Conservation (phyloP, 2,888 invertebrate genomes). For the Sinopyrophorus schimmeli region DNA sequence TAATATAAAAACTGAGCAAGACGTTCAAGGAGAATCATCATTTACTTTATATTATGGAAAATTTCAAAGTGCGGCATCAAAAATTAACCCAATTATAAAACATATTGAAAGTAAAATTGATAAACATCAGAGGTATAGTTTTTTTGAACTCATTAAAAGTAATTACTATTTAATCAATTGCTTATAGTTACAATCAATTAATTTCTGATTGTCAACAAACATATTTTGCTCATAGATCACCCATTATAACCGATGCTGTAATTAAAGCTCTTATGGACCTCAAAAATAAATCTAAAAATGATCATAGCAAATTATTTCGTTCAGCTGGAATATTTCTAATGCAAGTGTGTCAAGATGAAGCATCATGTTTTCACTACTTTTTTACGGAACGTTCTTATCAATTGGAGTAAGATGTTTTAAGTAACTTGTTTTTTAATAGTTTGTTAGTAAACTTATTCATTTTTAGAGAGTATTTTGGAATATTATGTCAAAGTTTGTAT, state of each 20-base stretch:
- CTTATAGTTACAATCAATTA: slow-evolving; percentile 67
- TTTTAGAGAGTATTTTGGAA: slow-evolving; percentile 76
- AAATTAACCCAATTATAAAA: slow-evolving; percentile 78
- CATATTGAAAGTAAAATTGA: slow-evolving; percentile 80
- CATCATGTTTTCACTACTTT: slow-evolving; percentile 88
- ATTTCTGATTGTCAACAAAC: slow-evolving; percentile 80
- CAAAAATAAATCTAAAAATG: slow-evolving; percentile 65
- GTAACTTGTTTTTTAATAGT: slow-evolving; percentile 2
- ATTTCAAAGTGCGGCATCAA: slow-evolving; percentile 89
- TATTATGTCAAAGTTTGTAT: slow-evolving; percentile 85
- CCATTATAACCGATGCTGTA: slow-evolving; percentile 71
- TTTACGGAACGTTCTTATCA: slow-evolving; percentile 72
- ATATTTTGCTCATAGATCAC: slow-evolving; percentile 73
- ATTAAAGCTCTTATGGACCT: slow-evolving; percentile 69
- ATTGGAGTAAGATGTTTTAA: slow-evolving; percentile 67
- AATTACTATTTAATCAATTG: slow-evolving; percentile 1
- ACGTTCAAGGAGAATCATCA: slow-evolving; percentile 62
- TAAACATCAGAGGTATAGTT: slow-evolving; percentile 71
- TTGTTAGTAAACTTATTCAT: background rate
- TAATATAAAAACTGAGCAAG: slow-evolving; percentile 10
- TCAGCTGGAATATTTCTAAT: slow-evolving; percentile 89
- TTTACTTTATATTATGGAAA: slow-evolving; percentile 91
- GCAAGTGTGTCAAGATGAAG: slow-evolving; percentile 94
- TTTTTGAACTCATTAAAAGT: slow-evolving; percentile 5
- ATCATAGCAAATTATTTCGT: slow-evolving; percentile 82